Evolutionary conservation across 2,888 invertebrate species (phyloP).

Genomic region (Drosophila crucigera): DNA sequence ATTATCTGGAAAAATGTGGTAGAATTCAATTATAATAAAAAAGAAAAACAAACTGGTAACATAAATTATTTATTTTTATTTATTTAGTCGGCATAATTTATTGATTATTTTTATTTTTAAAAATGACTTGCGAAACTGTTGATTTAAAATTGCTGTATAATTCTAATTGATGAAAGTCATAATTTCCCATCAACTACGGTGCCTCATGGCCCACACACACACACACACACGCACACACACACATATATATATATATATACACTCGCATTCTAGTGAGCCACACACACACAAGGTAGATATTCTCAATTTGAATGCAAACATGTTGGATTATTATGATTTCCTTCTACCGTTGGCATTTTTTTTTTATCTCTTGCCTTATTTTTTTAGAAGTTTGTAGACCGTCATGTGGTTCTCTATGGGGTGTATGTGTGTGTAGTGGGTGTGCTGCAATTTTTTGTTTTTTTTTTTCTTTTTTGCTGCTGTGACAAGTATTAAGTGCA

Average conservation of each 20-base stretch:
- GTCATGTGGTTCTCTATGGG: slow-evolving; percentile 20
- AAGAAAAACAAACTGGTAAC: not conserved
- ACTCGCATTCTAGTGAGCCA: not conserved
- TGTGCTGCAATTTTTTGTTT: slow-evolving; percentile 41
- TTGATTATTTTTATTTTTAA: not conserved
- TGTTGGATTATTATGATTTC: slow-evolving; percentile 78
- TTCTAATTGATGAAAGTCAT: not conserved
- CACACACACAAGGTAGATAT: slow-evolving; percentile 49
- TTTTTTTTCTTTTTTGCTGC: slow-evolving; percentile 25
- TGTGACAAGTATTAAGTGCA: slow-evolving; percentile 80
- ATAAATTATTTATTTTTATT: not conserved
- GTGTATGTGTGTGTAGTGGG: slow-evolving; percentile 37
- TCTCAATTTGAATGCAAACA: slow-evolving; percentile 79
- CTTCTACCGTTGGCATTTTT: slow-evolving; percentile 61
- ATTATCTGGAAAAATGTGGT: not conserved
- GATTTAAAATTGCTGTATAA: not conserved
- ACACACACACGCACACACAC: slow-evolving; percentile 11
- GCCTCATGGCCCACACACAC: slow-evolving; percentile 33
- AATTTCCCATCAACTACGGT: slow-evolving; percentile 7
- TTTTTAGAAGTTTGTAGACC: slow-evolving; percentile 41
- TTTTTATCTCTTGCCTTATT: slow-evolving; percentile 9
- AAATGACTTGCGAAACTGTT: not conserved
- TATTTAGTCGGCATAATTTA: not conserved
- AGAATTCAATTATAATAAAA: not conserved
- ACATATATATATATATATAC: slow-evolving; percentile 12